phyloP scores from a whole-genome alignment of 92 coral and sea anemone genomes.

The Porites evermanni region DNA sequence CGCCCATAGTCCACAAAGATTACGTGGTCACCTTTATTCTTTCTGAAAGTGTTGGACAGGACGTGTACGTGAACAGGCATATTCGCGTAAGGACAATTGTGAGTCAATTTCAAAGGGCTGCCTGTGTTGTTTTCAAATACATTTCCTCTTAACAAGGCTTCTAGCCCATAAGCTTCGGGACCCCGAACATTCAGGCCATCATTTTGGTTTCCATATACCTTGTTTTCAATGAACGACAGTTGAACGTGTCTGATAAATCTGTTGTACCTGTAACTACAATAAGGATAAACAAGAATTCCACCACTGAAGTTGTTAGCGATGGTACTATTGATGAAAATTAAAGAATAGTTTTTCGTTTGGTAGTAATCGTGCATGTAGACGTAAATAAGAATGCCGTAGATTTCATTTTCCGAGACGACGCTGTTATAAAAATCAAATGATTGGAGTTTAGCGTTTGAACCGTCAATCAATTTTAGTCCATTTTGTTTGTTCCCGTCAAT shows the following conservation, averaged over 20 bases:
- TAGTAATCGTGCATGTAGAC: not conserved
- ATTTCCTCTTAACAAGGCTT: slow-evolving; percentile 22
- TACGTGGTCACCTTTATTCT: slow-evolving; percentile 35
- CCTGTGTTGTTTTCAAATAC: slow-evolving; percentile 9
- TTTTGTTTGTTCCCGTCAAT: slow-evolving; percentile 6
- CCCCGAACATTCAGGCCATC: slow-evolving; percentile 12
- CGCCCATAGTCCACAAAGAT: slow-evolving; percentile 8
- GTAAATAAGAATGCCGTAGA: not conserved
- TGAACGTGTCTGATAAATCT: not conserved
- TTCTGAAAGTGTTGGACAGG: slow-evolving; percentile 16
- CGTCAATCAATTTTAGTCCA: not conserved
- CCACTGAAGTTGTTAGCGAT: slow-evolving; percentile 14
- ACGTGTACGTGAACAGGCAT: slow-evolving; percentile 11
- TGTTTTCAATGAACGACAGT: slow-evolving; percentile 10
- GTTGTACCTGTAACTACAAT: not conserved
- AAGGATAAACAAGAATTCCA: slow-evolving; percentile 3
- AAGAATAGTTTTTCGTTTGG: not conserved
- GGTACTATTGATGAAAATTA: not conserved
- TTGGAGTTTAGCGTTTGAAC: not conserved
- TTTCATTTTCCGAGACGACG: not conserved
- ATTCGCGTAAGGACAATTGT: not conserved
- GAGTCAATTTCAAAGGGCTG: not conserved
- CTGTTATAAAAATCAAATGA: slow-evolving; percentile 1
- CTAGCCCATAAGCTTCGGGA: slow-evolving; percentile 18
- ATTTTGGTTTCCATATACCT: slow-evolving; percentile 15